These are phyloP conservation scores for Tricholauxania praeusta DNA, from an alignment of 2,888 invertebrate species.

Conservation along the genomic window DNA sequence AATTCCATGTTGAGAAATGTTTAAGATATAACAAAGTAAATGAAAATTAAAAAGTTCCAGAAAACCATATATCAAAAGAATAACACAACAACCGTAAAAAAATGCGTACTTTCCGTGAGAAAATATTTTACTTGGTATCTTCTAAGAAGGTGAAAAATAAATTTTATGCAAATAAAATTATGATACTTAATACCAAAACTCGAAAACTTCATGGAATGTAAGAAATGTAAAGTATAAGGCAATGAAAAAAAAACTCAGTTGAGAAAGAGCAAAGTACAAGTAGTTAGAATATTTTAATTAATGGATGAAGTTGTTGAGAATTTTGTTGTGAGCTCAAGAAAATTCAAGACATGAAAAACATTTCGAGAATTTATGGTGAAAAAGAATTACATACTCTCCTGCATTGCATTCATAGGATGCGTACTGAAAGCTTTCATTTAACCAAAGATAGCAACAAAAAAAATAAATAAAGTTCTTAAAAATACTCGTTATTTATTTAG, in stretches of 20 bases:
- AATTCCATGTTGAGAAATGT: background rate
- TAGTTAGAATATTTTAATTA: slow-evolving; percentile 62
- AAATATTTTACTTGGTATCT: background rate
- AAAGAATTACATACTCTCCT: slow-evolving; percentile 19
- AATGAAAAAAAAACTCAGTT: background rate
- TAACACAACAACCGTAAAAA: slow-evolving; percentile 13
- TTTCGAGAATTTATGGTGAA: slow-evolving; percentile 32
- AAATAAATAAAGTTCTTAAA: background rate
- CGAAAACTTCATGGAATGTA: slow-evolving; percentile 24
- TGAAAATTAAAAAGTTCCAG: slow-evolving; percentile 36
- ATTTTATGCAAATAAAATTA: slow-evolving; percentile 26
- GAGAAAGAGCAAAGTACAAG: slow-evolving; percentile 42
- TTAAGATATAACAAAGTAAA: background rate
- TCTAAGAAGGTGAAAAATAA: slow-evolving; percentile 4
- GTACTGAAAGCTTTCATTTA: background rate
- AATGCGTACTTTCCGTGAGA: background rate
- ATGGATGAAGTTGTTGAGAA: slow-evolving; percentile 64
- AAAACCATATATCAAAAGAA: slow-evolving; percentile 33
- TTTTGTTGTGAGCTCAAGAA: slow-evolving; percentile 39
- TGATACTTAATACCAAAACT: slow-evolving; percentile 26
- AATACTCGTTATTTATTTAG: no score
- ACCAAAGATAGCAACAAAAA: background rate
- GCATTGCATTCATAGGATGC: background rate
- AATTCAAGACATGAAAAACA: slow-evolving; percentile 22
- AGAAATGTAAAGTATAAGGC: slow-evolving; percentile 2